Base-by-base conservation (phyloP, 64 coral and sea anemone genomes). In the Montipora efflorescens region DNA sequence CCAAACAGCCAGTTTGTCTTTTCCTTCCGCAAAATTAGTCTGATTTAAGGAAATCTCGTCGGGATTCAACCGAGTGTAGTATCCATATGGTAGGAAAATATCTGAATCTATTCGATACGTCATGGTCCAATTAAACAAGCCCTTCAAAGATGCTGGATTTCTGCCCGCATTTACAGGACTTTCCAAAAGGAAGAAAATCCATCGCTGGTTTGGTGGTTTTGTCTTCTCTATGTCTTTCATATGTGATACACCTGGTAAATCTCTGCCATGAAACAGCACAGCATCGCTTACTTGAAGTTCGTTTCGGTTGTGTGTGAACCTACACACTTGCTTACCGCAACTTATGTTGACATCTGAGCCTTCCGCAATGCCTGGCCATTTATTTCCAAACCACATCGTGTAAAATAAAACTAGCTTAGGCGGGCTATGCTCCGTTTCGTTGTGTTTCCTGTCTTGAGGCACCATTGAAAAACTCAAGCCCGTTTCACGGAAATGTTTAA, bases 41-140 rank as follows among this genome's bases (percentile, higher is more conserved):
- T 55, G 11, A 16, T 49, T 79, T 1, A 53, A n/a, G 10, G 0
- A 76, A 25, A 74, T 70, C 74, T 67, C 59, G 57, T 72, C 47
- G 55, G 83, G 53, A 12, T 47, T 21, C 14, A 73, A 48, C 25
- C 28, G 82, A 47, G 51, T 67, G 74, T 95, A 95, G 52, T 57
- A 71, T 58, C 75, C 75, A 59, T 95, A 95, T 2, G 81, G 90
- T 4, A 76, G 62, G 19, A 87, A 57, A 55, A 92, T 81, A 72
- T 82, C 83, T 76, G 94, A 95, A 88, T 95, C 78, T 59, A n/a
- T 87, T 67, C 83, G 67, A 80, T 95, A 95, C 7, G 94, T 88
- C 67, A 95, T 92, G 1, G 90, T 92, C 82, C 76, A 81, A 59
- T 95, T 88, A 20, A 95, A 88, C 7, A 92, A 79, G 1, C 76